Conservation (phyloP, 2,113 vertebrate genomes). For the Ptilorrhoa leucosticta region DNA sequence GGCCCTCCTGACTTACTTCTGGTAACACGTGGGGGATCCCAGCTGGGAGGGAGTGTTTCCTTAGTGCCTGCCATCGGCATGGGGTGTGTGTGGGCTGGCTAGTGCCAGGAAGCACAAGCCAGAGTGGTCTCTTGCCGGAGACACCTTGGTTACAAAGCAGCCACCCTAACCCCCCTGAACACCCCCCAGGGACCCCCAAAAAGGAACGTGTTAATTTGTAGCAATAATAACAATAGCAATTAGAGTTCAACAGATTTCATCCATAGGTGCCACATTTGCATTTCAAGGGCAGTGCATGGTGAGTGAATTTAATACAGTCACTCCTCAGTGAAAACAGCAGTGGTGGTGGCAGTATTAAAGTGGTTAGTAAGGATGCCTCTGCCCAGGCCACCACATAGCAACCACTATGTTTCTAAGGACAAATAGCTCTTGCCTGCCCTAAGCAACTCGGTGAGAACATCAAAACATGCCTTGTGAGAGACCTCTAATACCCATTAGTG, state of each 20-base stretch:
- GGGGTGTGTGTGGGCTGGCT: too few species aligned
- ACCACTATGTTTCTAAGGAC: slow-evolving; percentile 78
- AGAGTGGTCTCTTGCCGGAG: too few species aligned
- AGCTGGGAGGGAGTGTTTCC: too few species aligned
- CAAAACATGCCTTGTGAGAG: slow-evolving; percentile 76
- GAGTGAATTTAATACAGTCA: slow-evolving; percentile 55
- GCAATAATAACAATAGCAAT: slow-evolving; percentile 31
- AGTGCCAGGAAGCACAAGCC: too few species aligned
- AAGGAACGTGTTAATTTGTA: too few species aligned
- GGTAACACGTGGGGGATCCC: too few species aligned
- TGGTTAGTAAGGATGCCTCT: slow-evolving; percentile 63
- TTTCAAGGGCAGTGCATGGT: slow-evolving; percentile 49
- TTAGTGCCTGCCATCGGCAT: too few species aligned
- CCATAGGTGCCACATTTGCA: slow-evolving; percentile 69
- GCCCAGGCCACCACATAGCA: slow-evolving; percentile 76
- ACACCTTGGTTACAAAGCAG: too few species aligned
- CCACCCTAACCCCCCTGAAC: too few species aligned
- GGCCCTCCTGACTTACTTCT: too few species aligned
- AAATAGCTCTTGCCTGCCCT: slow-evolving; percentile 73
- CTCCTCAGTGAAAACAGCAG: slow-evolving; percentile 55
- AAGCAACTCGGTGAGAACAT: slow-evolving; percentile 74
- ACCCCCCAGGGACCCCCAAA: too few species aligned
- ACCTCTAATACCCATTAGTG: slow-evolving; percentile 88
- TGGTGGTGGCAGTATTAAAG: slow-evolving; percentile 49
- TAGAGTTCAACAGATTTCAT: slow-evolving; percentile 53